Percentiles rank a stretch among this genome's conserved stretches.
phyloP scores from a whole-genome alignment of 2,113 vertebrate genomes.

The Leptosomus discolor region DNA sequence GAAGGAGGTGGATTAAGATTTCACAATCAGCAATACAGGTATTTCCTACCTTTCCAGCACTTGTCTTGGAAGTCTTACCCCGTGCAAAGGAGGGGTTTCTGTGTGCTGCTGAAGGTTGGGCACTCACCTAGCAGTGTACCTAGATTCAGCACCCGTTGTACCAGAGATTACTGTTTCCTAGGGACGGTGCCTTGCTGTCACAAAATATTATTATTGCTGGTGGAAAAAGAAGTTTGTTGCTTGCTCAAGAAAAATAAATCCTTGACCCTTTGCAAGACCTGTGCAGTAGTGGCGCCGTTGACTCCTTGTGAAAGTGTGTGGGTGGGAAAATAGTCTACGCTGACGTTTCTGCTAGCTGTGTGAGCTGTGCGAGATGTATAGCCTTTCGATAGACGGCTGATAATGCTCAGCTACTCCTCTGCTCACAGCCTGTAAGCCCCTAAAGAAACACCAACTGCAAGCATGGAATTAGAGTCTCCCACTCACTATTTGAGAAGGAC shows the following conservation, averaged over 20 bases:
- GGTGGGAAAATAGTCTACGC: conserved; percentile 37
- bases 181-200: background rate
- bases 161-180: background rate
- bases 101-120: rapidly evolving
- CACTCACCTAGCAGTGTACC: rapidly evolving
- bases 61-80: background rate
- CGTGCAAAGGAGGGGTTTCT: background rate
- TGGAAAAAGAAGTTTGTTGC: background rate
- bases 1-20: background rate
- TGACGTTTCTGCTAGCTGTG: conserved; percentile 17
- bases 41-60: background rate
- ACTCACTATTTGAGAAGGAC: conserved; percentile 32
- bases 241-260: conserved; percentile 47
- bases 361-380: background rate
- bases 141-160: background rate
- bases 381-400: conserved; percentile 17
- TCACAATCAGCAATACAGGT: background rate
- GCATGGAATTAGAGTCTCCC: conserved; percentile 22
- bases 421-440: background rate
- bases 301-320: conserved; percentile 53
- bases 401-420: conserved; percentile 40
- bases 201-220: background rate
- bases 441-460: background rate
- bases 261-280: conserved; percentile 51
- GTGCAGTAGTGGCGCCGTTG: conserved; percentile 26